Evolutionary conservation across 2,797 vertebrate species (phyloP).

Genomic region (Gobio occitaniae): DNA sequence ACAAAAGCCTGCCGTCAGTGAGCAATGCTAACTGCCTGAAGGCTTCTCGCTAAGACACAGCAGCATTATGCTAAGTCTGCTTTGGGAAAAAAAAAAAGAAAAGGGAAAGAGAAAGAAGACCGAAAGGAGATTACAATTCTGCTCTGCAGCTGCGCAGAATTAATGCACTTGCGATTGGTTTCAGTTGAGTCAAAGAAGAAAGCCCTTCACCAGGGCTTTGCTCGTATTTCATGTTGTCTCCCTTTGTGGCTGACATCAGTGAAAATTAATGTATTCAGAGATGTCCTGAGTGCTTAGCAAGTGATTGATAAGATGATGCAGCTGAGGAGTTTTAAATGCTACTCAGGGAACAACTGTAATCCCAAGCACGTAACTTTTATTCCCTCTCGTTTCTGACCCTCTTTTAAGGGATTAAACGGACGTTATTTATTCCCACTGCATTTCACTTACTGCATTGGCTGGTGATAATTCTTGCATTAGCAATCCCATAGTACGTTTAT

Average conservation of each 20-base stretch:
- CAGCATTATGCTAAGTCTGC: conserved; percentile 29
- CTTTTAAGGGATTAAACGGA: conserved; percentile 36
- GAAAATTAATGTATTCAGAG: conserved; percentile 54
- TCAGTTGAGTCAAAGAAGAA: conserved; percentile 51
- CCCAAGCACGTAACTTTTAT: conserved; percentile 40
- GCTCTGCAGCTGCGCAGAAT: conserved; percentile 45
- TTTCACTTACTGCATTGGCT: conserved; percentile 15
- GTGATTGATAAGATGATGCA: conserved; percentile 56
- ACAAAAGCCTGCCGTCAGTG: conserved; percentile 47
- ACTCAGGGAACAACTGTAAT: conserved; percentile 54
- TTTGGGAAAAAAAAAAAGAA: neutral
- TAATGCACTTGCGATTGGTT: conserved; percentile 55
- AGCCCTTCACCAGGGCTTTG: conserved; percentile 43
- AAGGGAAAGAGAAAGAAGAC: conserved; percentile 38
- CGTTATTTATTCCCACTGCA: conserved; percentile 39
- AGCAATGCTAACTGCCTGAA: conserved; percentile 52
- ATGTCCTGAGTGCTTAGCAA: conserved; percentile 46
- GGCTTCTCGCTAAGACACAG: conserved; percentile 35
- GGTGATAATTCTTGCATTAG: conserved; percentile 1
- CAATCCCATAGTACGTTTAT: neutral
- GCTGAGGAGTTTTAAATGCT: conserved; percentile 47
- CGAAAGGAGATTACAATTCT: conserved; percentile 39
- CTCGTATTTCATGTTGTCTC: conserved; percentile 46
- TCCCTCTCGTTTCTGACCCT: conserved; percentile 34
- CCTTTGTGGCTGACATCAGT: conserved; percentile 51